A percentile compares a stretch with the other conserved stretches of the same genome.
Evolutionary conservation across 2,888 invertebrate species (phyloP).

Genomic region (Penaeus monodon): DNA sequence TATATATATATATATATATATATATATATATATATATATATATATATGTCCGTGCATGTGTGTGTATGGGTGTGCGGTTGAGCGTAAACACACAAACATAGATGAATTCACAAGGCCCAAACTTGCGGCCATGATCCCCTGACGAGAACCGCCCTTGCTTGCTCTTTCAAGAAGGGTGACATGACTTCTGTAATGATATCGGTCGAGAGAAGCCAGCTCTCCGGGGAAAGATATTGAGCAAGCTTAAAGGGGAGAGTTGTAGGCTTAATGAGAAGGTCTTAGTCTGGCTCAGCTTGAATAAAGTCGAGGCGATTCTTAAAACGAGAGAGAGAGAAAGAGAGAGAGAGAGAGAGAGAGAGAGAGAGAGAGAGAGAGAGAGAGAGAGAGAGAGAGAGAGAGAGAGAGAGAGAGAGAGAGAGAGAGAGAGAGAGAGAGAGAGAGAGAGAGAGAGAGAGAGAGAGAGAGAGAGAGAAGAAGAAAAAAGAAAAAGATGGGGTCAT

Average conservation of each 20-base stretch:
- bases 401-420: constrained; percentile 9
- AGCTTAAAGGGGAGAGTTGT: no score
- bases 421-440: constrained; percentile 14
- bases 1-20: background rate
- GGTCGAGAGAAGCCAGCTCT: background rate
- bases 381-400: constrained; percentile 3
- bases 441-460: background rate
- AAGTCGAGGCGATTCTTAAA: background rate
- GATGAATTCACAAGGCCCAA: background rate
- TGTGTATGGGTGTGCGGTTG: background rate
- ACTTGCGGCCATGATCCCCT: background rate
- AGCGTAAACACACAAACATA: background rate
- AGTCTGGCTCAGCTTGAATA: background rate
- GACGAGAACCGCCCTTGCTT: background rate
- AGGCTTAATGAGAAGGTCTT: no score
- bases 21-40: background rate
- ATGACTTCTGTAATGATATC: background rate
- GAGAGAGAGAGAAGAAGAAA: background rate
- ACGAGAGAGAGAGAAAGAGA: background rate
- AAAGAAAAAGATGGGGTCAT: no score
- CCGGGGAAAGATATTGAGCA: no score
- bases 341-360: background rate
- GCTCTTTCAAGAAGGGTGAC: background rate
- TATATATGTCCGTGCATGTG: background rate
- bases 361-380: background rate